Conservation (phyloP, 2,113 vertebrate genomes). For the Neolamprologus falcicula region DNA sequence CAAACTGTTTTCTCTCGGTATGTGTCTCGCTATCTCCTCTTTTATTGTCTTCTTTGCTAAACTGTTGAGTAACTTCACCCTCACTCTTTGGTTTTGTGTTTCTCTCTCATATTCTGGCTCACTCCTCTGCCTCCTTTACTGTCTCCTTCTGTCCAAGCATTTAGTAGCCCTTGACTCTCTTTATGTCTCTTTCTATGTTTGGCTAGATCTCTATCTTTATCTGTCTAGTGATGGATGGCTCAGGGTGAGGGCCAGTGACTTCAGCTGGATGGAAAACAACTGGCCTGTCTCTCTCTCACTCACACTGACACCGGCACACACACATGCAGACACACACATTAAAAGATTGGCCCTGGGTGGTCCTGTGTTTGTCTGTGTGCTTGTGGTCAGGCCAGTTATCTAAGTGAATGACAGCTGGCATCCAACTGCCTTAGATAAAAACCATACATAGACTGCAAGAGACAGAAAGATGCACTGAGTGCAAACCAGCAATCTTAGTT, state of each 20-base stretch:
- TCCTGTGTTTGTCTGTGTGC: conserved; percentile 26
- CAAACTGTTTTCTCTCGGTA: neutral
- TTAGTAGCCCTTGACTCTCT: conserved; percentile 18
- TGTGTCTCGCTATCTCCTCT: neutral
- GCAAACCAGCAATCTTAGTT: neutral
- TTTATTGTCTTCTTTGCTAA: neutral
- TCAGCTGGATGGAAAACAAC: conserved; percentile 53
- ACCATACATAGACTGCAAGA: neutral
- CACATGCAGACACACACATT: neutral
- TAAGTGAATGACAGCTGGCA: conserved; percentile 46
- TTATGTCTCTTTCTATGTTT: conserved; percentile 6
- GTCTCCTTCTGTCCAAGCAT: conserved; percentile 2
- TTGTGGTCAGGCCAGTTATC: conserved; percentile 37
- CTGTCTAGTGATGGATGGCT: conserved; percentile 47
- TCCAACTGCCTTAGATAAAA: conserved; percentile 34
- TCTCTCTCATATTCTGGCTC: neutral
- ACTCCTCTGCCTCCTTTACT: neutral
- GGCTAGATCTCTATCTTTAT: conserved; percentile 29
- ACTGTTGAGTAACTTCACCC: neutral
- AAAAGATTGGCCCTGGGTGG: conserved; percentile 19
- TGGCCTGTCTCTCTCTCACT: neutral
- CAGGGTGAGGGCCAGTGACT: conserved; percentile 41
- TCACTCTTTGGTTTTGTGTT: neutral
- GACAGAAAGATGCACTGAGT: neutral
- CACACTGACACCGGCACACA: neutral